Evolutionary conservation across 1,140 invertebrate genomes (phyloP).

Genomic region (Harlomillsia oculata): DNA sequence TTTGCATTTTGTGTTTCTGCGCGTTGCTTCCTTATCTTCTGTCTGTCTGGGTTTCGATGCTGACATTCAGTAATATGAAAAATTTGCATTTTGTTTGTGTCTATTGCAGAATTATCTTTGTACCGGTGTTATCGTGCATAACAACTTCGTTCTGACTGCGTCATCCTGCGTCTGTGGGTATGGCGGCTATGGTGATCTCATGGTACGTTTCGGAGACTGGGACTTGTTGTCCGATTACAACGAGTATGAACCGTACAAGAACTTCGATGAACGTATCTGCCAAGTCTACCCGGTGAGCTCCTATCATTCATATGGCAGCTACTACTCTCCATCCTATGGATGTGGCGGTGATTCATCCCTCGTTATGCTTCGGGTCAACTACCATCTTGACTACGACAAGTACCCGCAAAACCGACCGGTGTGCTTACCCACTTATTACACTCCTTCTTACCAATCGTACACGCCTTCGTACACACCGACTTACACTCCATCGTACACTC

Average conservation of each 20-base stretch:
- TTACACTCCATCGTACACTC: neutral
- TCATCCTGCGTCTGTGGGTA: conserved; percentile 19
- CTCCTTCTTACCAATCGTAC: neutral
- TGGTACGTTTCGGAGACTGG: conserved; percentile 29
- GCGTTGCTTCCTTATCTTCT: neutral
- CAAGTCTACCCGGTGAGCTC: conserved; percentile 20
- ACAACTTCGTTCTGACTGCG: conserved; percentile 18
- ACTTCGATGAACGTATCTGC: conserved; percentile 30
- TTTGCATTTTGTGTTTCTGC: too few relatives aligned
- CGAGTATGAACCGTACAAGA: conserved; percentile 32
- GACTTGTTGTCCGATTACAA: conserved; percentile 27
- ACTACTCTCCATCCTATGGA: conserved; percentile 1
- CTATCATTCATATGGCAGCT: conserved; percentile 16
- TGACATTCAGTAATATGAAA: neutral
- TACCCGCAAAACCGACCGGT: conserved; percentile 19
- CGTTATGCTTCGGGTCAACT: conserved; percentile 16
- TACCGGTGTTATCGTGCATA: conserved; percentile 23
- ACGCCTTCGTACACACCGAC: conserved; percentile 12
- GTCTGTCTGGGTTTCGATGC: neutral
- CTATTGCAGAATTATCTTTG: conserved; percentile 26
- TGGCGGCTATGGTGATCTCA: conserved; percentile 12
- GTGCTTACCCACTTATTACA: conserved; percentile 29
- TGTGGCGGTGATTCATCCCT: conserved; percentile 3
- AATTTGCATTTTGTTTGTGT: neutral
- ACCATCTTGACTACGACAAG: conserved; percentile 5